Evolutionary conservation across 2,797 vertebrate species (phyloP).

Genomic region (Danio tinwini): DNA sequence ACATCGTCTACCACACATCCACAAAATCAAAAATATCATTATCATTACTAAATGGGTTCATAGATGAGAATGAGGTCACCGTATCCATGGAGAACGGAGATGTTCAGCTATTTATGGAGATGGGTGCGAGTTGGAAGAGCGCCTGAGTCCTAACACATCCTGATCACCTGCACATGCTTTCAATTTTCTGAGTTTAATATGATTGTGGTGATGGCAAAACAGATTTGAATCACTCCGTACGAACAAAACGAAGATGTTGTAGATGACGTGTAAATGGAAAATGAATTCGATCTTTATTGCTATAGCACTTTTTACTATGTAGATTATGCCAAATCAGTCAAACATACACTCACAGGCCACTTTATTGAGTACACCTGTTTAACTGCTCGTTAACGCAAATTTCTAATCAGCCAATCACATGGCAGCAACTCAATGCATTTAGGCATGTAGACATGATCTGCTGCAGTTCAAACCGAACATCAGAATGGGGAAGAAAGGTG

Average conservation of each 20-base stretch:
- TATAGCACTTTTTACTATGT: no score
- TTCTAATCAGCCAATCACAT: no score
- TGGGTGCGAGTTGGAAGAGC: constrained; percentile 10
- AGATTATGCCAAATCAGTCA: no score
- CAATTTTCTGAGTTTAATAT: background rate
- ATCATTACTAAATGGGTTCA: constrained; percentile 19
- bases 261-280: background rate
- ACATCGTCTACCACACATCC: background rate
- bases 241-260: background rate
- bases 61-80: constrained; percentile 41
- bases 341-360: no score
- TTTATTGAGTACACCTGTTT: no score
- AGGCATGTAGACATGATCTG: no score
- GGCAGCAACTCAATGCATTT: no score
- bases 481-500: no score
- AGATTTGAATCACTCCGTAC: background rate
- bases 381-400: no score
- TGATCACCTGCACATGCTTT: constrained; percentile 24
- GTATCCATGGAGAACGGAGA: constrained; percentile 37
- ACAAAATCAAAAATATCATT: constrained; percentile 21
- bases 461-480: no score
- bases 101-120: constrained; percentile 35
- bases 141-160: background rate
- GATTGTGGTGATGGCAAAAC: background rate
- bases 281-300: background rate